Conservation (phyloP, 1,140 invertebrate species). For the Drosophila persimilis region DNA sequence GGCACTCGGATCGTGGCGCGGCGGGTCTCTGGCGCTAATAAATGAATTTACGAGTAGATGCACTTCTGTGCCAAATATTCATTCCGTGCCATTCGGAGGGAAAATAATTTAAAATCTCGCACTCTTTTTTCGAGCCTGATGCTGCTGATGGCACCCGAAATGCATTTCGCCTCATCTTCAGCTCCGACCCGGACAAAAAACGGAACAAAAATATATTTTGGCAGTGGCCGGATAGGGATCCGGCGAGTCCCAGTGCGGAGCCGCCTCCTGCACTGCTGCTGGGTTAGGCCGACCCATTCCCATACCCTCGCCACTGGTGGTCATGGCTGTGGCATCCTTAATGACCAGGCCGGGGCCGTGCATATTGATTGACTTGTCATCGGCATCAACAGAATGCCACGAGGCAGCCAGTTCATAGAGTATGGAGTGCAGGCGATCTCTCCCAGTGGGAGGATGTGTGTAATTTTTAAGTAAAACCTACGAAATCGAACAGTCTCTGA, state of each 20-base stretch:
- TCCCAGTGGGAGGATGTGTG: no score
- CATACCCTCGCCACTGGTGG: constrained; percentile 12
- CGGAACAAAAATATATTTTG: constrained; percentile 28
- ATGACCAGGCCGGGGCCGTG: constrained; percentile 4
- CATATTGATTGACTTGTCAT: constrained; percentile 48
- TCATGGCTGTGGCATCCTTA: constrained; percentile 21
- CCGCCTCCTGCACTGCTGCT: neutral
- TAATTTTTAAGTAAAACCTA: no score
- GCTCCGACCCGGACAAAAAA: constrained; percentile 9
- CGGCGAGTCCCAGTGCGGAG: no score
- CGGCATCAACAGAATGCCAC: constrained; percentile 15
- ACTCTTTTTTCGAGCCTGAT: constrained; percentile 32
- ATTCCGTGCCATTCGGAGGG: constrained; percentile 33
- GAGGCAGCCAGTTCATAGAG: neutral
- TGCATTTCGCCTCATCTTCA: constrained; percentile 48
- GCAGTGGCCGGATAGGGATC: neutral
- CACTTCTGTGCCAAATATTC: constrained; percentile 68
- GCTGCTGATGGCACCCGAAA: constrained; percentile 36
- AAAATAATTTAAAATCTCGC: constrained; percentile 65
- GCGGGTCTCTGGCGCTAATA: constrained; percentile 67
- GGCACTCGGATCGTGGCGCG: constrained; percentile 5
- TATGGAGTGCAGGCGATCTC: neutral
- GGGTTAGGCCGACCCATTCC: constrained; percentile 2
- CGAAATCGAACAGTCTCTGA: no score
- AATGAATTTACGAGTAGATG: constrained; percentile 81